Conservation (phyloP, 2,888 invertebrate genomes). For the Dolomedes plantarius region DNA sequence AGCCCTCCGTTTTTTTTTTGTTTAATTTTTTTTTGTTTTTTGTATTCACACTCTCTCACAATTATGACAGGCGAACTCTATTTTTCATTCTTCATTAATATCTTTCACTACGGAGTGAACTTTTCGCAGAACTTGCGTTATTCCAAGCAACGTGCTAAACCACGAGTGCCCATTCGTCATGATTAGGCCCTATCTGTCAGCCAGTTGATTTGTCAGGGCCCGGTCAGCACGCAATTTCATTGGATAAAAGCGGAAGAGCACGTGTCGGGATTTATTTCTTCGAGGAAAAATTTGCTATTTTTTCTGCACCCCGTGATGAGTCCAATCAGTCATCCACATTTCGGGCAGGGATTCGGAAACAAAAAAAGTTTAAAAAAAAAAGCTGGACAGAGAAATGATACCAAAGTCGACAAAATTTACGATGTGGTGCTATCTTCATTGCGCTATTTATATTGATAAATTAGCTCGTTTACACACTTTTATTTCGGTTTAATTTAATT, state of each 20-base stretch:
- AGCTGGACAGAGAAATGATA: neutral
- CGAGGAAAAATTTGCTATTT: constrained; percentile 28
- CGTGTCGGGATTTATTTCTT: constrained; percentile 57
- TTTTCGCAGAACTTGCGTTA: constrained; percentile 33
- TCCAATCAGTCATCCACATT: constrained; percentile 37
- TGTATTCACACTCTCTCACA: constrained; percentile 14
- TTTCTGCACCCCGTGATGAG: constrained; percentile 19
- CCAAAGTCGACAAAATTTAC: neutral
- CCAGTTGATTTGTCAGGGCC: constrained; percentile 54
- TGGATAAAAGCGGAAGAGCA: constrained; percentile 25
- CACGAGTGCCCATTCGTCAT: constrained; percentile 39
- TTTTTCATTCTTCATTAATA: constrained; percentile 53
- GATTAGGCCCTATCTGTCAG: constrained; percentile 56
- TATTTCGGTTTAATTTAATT: constrained; percentile 9
- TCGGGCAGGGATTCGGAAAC: neutral
- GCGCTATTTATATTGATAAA: neutral
- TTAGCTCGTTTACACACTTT: constrained; percentile 1
- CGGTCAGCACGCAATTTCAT: constrained; percentile 49
- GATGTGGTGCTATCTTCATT: neutral
- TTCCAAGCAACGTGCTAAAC: constrained; percentile 32
- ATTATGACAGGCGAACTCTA: constrained; percentile 34
- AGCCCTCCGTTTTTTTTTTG: too few relatives aligned
- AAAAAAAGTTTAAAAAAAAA: neutral
- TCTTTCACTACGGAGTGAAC: constrained; percentile 19
- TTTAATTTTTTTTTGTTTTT: too few relatives aligned